Base-by-base conservation (phyloP, 2,113 vertebrate genomes). In the Oophaga pumilio region DNA sequence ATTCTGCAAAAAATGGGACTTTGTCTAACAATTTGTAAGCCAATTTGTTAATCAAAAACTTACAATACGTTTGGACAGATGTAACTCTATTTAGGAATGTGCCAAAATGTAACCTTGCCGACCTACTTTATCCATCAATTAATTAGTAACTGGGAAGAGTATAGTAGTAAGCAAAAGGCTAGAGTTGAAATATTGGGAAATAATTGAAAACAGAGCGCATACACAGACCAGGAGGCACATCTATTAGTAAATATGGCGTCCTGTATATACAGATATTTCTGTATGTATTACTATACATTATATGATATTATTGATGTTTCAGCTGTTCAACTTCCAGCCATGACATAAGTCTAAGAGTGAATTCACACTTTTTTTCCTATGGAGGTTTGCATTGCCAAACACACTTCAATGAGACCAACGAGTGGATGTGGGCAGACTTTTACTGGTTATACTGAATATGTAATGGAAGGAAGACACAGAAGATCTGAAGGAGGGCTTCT, bases 31-130 rank as follows among this genome's bases (percentile, higher is more conserved):
- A 28, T 80, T 33, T 80, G 59, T 28, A 80, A 80, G 26, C 53
- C 17, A 33, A 80, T 20, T 60, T 56, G 77, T 80, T 80, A 80
- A 80, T 80, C 15, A 59, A 59, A 80, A 80, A 20, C 77, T 28
- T 18, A 33, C 8, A 17, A 18, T 49, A 18, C 33, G 77, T 59
- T 33, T 33, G 53, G 77, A 80, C 20, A 33, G 53, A 17, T 52
- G 57, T 9, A 10, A 57, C 15, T 59, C 22, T 80, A 59, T n/a
- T 20, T 71, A 71, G n/a, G 8, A 24, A 18, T 3, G 52, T 33
- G 4, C 22, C 76, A 77, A 53, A 24, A 43, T 24, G 50, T 33
- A 33, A 80, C 77, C 77, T 80, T 2, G 12, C 24, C 20, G 15
- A 59, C 14, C 24, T 20, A 28, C 77, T 59, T 80, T 20, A 53